Conservation (phyloP, 2,888 invertebrate species). For the Agriopis leucophaearia region DNA sequence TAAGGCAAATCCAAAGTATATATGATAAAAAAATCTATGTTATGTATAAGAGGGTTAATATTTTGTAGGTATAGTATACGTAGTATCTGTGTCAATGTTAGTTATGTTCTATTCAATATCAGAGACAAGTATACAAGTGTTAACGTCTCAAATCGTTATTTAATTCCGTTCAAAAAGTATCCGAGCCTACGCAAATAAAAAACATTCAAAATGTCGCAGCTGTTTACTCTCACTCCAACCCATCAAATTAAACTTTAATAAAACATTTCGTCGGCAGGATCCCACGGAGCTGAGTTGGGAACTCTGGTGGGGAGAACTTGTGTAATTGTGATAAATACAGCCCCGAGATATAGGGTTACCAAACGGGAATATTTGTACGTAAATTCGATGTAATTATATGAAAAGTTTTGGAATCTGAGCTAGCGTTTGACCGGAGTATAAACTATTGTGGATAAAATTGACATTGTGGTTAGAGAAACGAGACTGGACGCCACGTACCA, state of each 20-base stretch:
- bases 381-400: constrained; percentile 7
- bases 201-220: constrained; percentile 10
- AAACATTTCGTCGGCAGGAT: constrained; percentile 26
- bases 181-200: constrained; percentile 2
- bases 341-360: constrained; percentile 10
- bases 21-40: no score
- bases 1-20: no score
- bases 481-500: no score
- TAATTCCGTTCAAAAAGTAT: constrained; percentile 11
- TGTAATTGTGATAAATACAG: constrained; percentile 41
- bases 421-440: constrained; percentile 1
- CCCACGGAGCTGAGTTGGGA: constrained; percentile 21
- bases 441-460: background rate
- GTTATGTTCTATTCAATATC: background rate
- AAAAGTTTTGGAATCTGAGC: constrained; percentile 6
- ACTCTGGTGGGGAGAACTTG: constrained; percentile 26
- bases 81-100: background rate
- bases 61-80: no score
- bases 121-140: background rate
- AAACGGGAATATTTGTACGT: constrained; percentile 12
- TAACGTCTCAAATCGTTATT: background rate
- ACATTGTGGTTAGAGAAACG: background rate
- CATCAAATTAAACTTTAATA: constrained; percentile 26
- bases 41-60: no score
- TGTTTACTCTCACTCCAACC: constrained; percentile 8